These are phyloP conservation scores for Eolophus roseicapilla DNA, from an alignment of 2,113 vertebrate genomes.

Conservation along the genomic window DNA sequence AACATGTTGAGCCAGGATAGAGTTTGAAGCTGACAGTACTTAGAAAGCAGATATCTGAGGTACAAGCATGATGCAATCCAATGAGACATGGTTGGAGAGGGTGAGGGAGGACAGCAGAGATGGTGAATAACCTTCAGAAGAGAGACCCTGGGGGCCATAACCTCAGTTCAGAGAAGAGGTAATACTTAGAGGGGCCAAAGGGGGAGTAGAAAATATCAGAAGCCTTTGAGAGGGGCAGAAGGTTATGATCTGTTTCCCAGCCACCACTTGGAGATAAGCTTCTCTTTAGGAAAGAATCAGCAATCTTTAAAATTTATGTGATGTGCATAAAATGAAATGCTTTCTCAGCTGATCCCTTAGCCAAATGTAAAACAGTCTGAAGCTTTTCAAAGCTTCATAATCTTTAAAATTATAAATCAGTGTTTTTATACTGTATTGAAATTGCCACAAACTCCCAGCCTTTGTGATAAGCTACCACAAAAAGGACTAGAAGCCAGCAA, in stretches of 20 bases:
- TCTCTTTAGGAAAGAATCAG: slow-evolving; percentile 7
- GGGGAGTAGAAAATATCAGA: neutral
- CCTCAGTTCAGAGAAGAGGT: neutral
- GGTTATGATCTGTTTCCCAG: neutral
- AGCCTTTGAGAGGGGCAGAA: neutral
- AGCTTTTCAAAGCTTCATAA: neutral
- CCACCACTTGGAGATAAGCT: slow-evolving; percentile 3
- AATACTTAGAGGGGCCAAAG: neutral
- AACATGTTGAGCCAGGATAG: neutral
- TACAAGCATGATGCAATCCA: neutral
- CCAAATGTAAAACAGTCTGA: neutral
- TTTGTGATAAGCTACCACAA: neutral
- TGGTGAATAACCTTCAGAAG: neutral
- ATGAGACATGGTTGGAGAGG: neutral
- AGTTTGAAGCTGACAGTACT: neutral
- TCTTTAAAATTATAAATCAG: neutral
- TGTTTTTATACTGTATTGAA: neutral
- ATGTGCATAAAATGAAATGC: neutral
- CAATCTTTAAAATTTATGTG: slow-evolving; percentile 1
- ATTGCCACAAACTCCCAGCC: neutral
- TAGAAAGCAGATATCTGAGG: neutral
- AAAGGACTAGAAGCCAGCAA: neutral
- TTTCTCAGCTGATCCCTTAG: neutral
- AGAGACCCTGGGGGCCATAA: neutral
- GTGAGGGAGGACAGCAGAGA: neutral